Evolutionary conservation across 1,140 invertebrate genomes (phyloP), one percentile per base, ranked within the genome.

Genomic region (Himalopsyche phryganea): DNA sequence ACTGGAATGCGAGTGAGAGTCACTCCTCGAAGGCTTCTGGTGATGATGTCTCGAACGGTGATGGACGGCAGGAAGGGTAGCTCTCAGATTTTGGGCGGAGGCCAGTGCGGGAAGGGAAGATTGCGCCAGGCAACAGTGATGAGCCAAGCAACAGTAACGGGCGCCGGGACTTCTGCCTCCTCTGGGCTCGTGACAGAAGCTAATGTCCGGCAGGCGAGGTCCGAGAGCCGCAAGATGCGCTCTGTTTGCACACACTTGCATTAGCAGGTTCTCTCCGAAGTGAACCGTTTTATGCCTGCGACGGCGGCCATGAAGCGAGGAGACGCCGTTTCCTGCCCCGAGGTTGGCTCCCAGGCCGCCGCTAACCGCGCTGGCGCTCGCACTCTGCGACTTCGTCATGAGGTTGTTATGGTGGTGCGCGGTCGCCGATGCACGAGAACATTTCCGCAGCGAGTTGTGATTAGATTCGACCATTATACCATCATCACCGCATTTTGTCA

Each of bases 201-300:
- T 75, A 44, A 76, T 69, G 67, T 78, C 76, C 17, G 75, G 75
- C 36, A 76, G 65, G 51, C 75, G 69, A 40, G 75, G 74, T 15
- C 76, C 76, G 9, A 78, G 68, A 10, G 73, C 73, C 15, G 76
- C 68, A 38, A 78, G 66, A 52, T 78, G 76, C 5, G 73, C 71
- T 10, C 76, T 68, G 68, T 86, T 85, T 50, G 84, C 81, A 70
- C 84, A 86, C 44, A 86, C 83, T 67, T 85, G 83, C 68, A 85
- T 80, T 20, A 86, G 71, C 4, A 86, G 74, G 67, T 85, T 85
- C 65, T 87, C 86, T 40, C 85, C 85, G 68, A 88, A 88, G 72
- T 88, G 86, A 10, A 88, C 86, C 35, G 86, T 87, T 73, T 87
- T 87, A 72, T 87, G 83, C 45, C 85, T 78, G 35, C 85, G 78